Evolutionary conservation across 2,113 vertebrate genomes (phyloP), one percentile per base, ranked within the genome.

Genomic region (Apteryx mantelli): DNA sequence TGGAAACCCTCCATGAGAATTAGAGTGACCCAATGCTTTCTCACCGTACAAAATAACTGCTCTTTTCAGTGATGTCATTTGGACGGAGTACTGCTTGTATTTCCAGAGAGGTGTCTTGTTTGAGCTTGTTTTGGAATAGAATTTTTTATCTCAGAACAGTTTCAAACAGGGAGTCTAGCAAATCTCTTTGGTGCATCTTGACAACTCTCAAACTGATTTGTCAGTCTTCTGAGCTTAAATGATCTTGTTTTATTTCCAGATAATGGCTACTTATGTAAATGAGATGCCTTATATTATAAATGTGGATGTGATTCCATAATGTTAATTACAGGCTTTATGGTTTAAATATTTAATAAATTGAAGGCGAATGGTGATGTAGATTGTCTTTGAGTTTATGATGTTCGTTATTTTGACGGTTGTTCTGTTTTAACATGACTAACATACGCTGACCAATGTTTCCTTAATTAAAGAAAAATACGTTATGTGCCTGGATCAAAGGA

Each of bases 241-340:
- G 60, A 82, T 60, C 66, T 82, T 56, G 11, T 3, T 93, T 85
- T 80, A 77, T 79, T 94, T 92, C 69, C 86, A 50, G 71, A 94
- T 88, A 87, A 90, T 71, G 36, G 53, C 42, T 85, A n/a, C 76
- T 93, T 94, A 97, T 91, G 86, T 82, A 94, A 94, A 95, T 92
- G 28, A 92, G 89, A 73, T 82, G 56, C 18, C 58, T 95, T 77
- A 68, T 52, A 95, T 85, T 28, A 96, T 91, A 95, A 95, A 70
- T 74, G 83, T 3, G 20, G 44, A 50, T 94, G 92, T 93, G 30
- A 78, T 68, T 60, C 71, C 24, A n/a, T 69, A 60, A 61, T 86
- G 74, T 69, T 96, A 86, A 90, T 95, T 88, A 90, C 7, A 86
- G 74, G 30, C 48, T 94, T 91, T 89, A 82, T 50, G 44, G 77